A percentile compares a stretch with the other conserved stretches of the same genome.
Conservation (phyloP, 2,797 vertebrate genomes). For the Argyrosomus regius region DNA sequence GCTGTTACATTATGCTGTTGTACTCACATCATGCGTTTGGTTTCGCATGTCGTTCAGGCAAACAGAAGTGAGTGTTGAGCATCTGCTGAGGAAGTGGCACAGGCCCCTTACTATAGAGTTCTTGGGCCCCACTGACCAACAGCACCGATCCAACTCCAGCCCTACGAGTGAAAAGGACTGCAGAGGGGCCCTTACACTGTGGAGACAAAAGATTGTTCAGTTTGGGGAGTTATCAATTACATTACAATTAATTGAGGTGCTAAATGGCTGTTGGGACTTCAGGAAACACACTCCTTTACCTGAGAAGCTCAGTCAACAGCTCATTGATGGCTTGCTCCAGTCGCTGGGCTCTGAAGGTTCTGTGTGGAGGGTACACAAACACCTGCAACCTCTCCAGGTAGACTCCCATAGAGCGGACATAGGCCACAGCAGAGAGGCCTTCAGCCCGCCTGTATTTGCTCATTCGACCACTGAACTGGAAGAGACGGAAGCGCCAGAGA, state of each 20-base stretch:
- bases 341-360: constrained; percentile 60
- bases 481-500: constrained; percentile 82
- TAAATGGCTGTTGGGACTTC: background rate
- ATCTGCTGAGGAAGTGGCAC: constrained; percentile 73
- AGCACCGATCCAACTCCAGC: constrained; percentile 75
- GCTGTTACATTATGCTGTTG: background rate
- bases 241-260: background rate
- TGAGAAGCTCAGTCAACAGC: constrained; percentile 69
- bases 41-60: constrained; percentile 78
- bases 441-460: constrained; percentile 62
- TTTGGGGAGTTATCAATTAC: background rate
- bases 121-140: constrained; percentile 73
- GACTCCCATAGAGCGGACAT: constrained; percentile 74
- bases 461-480: constrained; percentile 76
- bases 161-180: constrained; percentile 73
- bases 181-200: constrained; percentile 75
- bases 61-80: constrained; percentile 75
- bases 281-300: constrained; percentile 34
- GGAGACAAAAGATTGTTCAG: constrained; percentile 41
- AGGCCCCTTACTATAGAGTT: constrained; percentile 72
- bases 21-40: constrained; percentile 53
- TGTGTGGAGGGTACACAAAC: constrained; percentile 71
- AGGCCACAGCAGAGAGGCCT: constrained; percentile 72
- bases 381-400: constrained; percentile 83
- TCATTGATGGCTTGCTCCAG: constrained; percentile 75